These are phyloP conservation scores for Eucera pruinosa DNA, from an alignment of 2,888 invertebrate genomes.

Conservation along the genomic window DNA sequence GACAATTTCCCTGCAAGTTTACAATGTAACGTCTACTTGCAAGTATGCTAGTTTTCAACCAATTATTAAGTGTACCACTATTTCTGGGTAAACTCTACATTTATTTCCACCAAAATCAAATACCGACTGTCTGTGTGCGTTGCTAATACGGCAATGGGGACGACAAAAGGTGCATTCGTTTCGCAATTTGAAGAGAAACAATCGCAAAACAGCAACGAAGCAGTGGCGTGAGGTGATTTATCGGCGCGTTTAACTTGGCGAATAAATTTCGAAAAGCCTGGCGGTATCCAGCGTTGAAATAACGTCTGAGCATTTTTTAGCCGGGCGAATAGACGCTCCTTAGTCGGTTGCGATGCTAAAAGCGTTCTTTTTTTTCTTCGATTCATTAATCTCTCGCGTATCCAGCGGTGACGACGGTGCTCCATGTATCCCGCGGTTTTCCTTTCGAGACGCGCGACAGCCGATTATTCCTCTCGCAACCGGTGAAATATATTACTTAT, in stretches of 20 bases:
- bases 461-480: conserved; percentile 45
- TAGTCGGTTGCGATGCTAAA: conserved; percentile 15
- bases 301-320: conserved; percentile 37
- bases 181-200: conserved; percentile 13
- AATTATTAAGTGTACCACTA: no score
- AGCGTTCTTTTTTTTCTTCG: conserved; percentile 47
- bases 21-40: no score
- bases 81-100: no score
- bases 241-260: conserved; percentile 25
- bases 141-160: no score
- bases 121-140: no score
- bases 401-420: conserved; percentile 9
- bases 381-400: conserved; percentile 51
- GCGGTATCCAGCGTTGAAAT: conserved; percentile 11
- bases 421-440: conserved; percentile 8
- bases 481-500: conserved; percentile 52
- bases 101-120: no score
- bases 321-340: conserved; percentile 12
- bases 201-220: not conserved
- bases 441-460: conserved; percentile 28
- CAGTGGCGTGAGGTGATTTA: conserved; percentile 32
- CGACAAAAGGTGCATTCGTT: not conserved
- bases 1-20: no score
- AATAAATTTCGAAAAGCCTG: conserved; percentile 41
- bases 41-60: no score